These are phyloP conservation scores for Oreonectes daqikongensis DNA, from an alignment of 2,797 vertebrate genomes.

Conservation along the genomic window DNA sequence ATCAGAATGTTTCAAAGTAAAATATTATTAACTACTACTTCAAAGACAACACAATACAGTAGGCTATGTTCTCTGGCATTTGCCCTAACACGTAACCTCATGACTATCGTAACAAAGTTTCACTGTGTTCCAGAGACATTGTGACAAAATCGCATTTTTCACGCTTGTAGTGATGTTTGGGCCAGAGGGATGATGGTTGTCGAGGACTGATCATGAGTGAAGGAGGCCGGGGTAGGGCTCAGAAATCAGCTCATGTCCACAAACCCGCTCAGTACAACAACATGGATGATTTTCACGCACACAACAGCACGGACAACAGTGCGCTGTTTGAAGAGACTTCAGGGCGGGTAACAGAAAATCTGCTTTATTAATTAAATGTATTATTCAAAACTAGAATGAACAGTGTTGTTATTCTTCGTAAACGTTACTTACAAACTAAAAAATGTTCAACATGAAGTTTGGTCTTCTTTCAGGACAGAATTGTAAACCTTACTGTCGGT, in stretches of 20 bases:
- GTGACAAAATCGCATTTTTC: background rate
- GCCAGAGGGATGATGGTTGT: constrained; percentile 2
- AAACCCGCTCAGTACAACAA: constrained; percentile 34
- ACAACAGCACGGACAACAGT: constrained; percentile 79
- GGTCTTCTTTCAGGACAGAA: constrained; percentile 76
- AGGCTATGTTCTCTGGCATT: background rate
- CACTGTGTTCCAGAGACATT: background rate
- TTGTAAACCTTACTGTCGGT: constrained; percentile 83
- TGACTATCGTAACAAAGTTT: background rate
- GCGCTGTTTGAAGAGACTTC: constrained; percentile 82
- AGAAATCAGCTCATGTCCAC: constrained; percentile 53
- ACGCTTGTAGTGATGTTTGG: background rate
- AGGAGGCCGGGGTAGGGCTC: constrained; percentile 26
- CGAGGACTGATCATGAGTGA: constrained; percentile 37
- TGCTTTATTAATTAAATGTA: background rate
- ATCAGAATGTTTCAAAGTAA: background rate
- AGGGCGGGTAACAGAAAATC: constrained; percentile 69
- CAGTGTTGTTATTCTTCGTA: background rate
- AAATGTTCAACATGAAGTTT: no score
- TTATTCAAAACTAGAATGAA: no score
- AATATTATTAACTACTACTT: background rate
- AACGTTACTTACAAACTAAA: background rate
- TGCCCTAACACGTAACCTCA: background rate
- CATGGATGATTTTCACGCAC: constrained; percentile 77
- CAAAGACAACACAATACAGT: background rate